Evolutionary conservation across 2,888 invertebrate species (phyloP), one percentile per base, ranked within the genome.

Genomic region (Chalcis sispes): DNA sequence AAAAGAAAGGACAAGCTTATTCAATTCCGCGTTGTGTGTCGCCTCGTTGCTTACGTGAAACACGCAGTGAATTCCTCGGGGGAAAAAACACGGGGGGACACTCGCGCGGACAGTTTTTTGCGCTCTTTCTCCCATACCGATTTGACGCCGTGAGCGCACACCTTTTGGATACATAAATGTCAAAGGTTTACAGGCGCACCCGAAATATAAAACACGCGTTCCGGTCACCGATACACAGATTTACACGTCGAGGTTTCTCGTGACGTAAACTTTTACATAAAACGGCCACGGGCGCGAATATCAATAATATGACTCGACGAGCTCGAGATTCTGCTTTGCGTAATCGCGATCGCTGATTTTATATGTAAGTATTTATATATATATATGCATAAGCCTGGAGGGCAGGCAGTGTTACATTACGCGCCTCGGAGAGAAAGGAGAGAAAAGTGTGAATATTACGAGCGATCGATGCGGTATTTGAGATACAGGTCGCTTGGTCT

Each of bases 231-330:
- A 52, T 29, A n/a, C n/a, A n/a, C n/a, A n/a, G n/a, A n/a, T n/a
- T 62, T 62, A 50, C 46, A 32, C 4, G 25, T 15, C 8, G 2
- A 13, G 10, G 67, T 67, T 73, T 67, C 73, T 36, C 25, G 58
- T 75, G 70, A 75, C 75, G 75, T 70, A 75, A 75, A 56, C 69
- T 64, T 70, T 75, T 75, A 75, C 71, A 71, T 72, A 75, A 75
- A 66, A 56, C 36, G 27, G 61, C 75, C 61, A 59, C 13, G 40
- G 67, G 65, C 75, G 4, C 25, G 72, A 62, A 50, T 76, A 71
- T 75, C 75, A 66, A 71, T 71, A 75, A 71, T 75, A 69, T 58
- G 54, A 48, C 54, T n/a, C 13, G 48, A 54, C 40, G 36, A 4
- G 46, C 40, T 46, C n/a, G 56, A 13, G 56, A 13, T 7, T 3